These are phyloP conservation scores for Drosophila chauvacae DNA, from an alignment of 1,140 invertebrate genomes.

Conservation along the genomic window DNA sequence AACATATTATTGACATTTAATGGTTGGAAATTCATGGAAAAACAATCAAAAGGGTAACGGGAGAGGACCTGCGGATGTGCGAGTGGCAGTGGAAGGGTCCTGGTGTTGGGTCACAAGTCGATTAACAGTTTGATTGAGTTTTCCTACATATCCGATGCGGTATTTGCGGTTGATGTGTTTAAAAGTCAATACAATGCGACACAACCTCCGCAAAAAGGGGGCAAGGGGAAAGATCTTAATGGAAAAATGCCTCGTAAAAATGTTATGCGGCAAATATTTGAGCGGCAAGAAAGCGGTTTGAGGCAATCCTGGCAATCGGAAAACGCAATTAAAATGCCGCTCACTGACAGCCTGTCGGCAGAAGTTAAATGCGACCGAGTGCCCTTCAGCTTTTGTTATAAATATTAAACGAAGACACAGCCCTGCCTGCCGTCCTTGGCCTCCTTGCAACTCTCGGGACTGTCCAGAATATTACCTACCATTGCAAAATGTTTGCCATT, in stretches of 20 bases:
- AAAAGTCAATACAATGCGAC: slow-evolving; percentile 64
- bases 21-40: slow-evolving; percentile 63
- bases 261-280: slow-evolving; percentile 49
- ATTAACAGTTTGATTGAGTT: slow-evolving; percentile 80
- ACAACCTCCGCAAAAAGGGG: not conserved
- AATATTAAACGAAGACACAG: slow-evolving; percentile 71
- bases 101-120: slow-evolving; percentile 54
- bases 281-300: slow-evolving; percentile 19
- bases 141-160: slow-evolving; percentile 62
- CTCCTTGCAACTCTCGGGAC: slow-evolving; percentile 34
- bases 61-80: not conserved
- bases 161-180: slow-evolving; percentile 72
- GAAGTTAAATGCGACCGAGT: slow-evolving; percentile 52
- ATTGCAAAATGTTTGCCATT: slow-evolving; percentile 37
- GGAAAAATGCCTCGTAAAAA: slow-evolving; percentile 74
- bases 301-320: slow-evolving; percentile 27
- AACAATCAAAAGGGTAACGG: slow-evolving; percentile 62
- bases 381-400: slow-evolving; percentile 68
- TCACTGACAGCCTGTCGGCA: slow-evolving; percentile 34
- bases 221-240: slow-evolving; percentile 46
- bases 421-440: slow-evolving; percentile 49
- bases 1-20: slow-evolving; percentile 77
- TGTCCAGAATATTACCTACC: slow-evolving; percentile 19
- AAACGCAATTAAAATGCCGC: slow-evolving; percentile 67
- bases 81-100: not conserved